Evolutionary conservation across 2,797 vertebrate species (phyloP), one percentile per base, ranked within the genome.

Genomic region (Coregonus sp.): DNA sequence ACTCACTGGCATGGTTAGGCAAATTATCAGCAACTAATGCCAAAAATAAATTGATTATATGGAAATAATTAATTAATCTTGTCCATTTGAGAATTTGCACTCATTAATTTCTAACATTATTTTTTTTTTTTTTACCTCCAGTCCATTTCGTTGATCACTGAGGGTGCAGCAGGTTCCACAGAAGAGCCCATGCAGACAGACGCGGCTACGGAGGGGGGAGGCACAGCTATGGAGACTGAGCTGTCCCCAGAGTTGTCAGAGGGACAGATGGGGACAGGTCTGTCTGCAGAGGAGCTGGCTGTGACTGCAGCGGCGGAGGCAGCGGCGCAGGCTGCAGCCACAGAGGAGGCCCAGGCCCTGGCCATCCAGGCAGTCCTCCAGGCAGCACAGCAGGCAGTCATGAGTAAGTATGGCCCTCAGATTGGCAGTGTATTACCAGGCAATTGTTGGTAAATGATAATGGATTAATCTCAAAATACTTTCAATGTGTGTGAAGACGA

Each of bases 301-400:
- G 97, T 97, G 70, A 97, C 97, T 0, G 97, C 96, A 0, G 97
- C 96, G 0, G 97, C 96, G 0, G 97, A 97, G 78, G 96, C 96
- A 0, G 96, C 97, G 0, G 97, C 96, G 2, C 96, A 97, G 88
- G 96, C 96, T 0, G 97, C 96, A 1, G 96, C 96, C 61, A 96
- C 94, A 0, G 97, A 98, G 81, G 96, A 97, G 78, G 96, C 96
- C 18, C 96, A 97, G 84, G 95, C 96, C 4, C 89, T 97, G 14
- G 96, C 97, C 75, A 95, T 95, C 73, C 93, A 94, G 87, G 94
- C 94, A 0, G 96, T 97, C 37, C 94, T 98, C 51, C 96, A 97
- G 89, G 97, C 97, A 0, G 96, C 96, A 0, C 96, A 97, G 85
- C 97, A 97, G 75, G 96, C 96, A 0, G 96, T 96, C 47, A 95